A percentile compares a stretch with the other conserved stretches of the same genome.
phyloP scores from a whole-genome alignment of 2,888 invertebrate species.

The Tinea pellionella region DNA sequence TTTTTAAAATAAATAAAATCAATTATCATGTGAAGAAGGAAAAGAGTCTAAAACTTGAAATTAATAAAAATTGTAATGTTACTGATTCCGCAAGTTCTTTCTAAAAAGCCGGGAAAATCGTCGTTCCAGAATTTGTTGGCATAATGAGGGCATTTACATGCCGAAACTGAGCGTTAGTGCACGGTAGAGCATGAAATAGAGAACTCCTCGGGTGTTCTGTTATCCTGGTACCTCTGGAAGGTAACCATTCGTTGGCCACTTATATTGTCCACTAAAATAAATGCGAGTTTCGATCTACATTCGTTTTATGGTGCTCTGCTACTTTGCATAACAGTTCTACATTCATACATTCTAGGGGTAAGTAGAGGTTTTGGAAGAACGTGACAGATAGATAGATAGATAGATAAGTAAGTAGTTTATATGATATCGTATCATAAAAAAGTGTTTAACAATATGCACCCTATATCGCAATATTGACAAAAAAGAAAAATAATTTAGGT shows the following conservation, averaged over 20 bases:
- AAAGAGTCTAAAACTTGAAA: too few species aligned
- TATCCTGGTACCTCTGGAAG: background rate
- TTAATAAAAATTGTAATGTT: too few species aligned
- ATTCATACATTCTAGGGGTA: background rate
- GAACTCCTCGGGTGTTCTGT: background rate
- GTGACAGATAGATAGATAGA: too few species aligned
- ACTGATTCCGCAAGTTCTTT: background rate
- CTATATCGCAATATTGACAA: too few species aligned
- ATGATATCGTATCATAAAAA: too few species aligned
- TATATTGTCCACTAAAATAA: background rate
- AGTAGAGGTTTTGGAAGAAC: background rate
- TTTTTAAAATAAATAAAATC: too few species aligned
- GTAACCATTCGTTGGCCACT: background rate
- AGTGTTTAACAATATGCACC: too few species aligned
- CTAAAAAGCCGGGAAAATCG: background rate
- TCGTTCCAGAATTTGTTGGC: background rate
- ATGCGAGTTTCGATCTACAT: background rate
- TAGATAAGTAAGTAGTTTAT: too few species aligned
- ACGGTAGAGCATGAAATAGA: slow-evolving; percentile 5
- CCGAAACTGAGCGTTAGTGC: slow-evolving; percentile 9
- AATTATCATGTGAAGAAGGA: too few species aligned
- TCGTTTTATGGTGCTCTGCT: background rate
- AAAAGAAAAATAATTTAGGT: too few species aligned
- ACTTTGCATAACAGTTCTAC: background rate
- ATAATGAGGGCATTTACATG: slow-evolving; percentile 9